These are phyloP conservation scores for Steatornis caripensis DNA, from an alignment of 2,113 vertebrate species.

Conservation along the genomic window DNA sequence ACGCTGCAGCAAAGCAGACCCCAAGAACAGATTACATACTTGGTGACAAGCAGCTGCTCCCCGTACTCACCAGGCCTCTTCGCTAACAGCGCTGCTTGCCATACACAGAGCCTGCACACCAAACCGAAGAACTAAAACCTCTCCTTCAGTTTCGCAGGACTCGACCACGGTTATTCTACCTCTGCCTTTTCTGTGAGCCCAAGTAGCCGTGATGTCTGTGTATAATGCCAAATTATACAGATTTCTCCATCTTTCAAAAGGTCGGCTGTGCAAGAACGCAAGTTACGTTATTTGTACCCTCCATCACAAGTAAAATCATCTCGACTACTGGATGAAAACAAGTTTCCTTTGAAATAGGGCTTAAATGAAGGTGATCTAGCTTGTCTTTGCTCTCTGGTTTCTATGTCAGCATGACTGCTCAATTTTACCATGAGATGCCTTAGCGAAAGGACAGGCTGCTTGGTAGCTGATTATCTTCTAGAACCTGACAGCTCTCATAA, in stretches of 20 bases:
- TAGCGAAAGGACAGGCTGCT: neutral
- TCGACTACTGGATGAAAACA: neutral
- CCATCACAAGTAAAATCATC: neutral
- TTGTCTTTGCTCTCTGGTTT: neutral
- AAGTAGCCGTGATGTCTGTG: neutral
- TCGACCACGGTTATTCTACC: rapidly evolving
- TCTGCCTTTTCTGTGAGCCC: neutral
- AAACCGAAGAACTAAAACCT: neutral
- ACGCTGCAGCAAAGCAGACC: rapidly evolving
- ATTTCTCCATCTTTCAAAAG: neutral
- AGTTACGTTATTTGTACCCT: neutral
- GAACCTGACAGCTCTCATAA: neutral
- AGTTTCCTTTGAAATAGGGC: neutral
- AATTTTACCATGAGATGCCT: neutral
- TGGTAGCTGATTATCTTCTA: neutral
- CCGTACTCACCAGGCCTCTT: rapidly evolving
- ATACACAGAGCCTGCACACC: neutral
- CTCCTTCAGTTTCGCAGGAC: neutral
- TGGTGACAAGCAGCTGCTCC: neutral
- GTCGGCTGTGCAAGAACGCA: rapidly evolving
- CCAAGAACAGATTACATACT: rapidly evolving
- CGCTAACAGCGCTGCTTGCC: neutral
- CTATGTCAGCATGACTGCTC: neutral
- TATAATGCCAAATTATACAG: rapidly evolving
- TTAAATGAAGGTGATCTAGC: neutral